Base-by-base conservation (phyloP, 2,888 invertebrate species). In the Melitaea athalia region DNA sequence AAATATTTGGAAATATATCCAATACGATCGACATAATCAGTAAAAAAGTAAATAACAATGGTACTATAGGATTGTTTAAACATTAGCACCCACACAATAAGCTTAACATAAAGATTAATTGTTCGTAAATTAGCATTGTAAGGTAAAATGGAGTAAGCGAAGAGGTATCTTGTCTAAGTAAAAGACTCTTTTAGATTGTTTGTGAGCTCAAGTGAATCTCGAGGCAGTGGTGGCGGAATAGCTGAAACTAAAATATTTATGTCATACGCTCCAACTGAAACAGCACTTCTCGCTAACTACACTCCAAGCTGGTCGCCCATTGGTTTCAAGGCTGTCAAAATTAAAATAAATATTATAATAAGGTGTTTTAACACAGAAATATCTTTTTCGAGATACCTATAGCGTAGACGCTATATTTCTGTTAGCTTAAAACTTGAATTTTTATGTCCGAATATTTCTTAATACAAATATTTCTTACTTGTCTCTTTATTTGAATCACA, bases 161-260 rank as follows among this genome's bases (percentile, higher is more conserved):
- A 75, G 75, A 79, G 76, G 71, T 77, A 75, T 77, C 77, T 76
- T 76, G 76, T 78, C 78, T 76, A 79, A 78, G 77, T 76, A 81
- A 81, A 81, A 81, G 83, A 76, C 82, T 80, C 82, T 85, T 72
- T 78, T 77, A 79, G 77, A 79, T 81, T 83, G 80, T 86, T 84
- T 80, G 81, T 80, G 79, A 80, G 79, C 75, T 70, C 68, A 69
- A 81, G 78, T 73, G 79, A 75, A 76, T 75, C 72, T 74, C 71
- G 68, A 76, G 79, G 76, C 77, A 75, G 74, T 78, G 75, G 74
- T 78, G 75, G 76, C 75, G 73, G 75, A 72, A 74, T 74, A 74
- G 73, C 74, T 71, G 66, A 67, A 74, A 64, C 72, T 76, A 70
- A 74, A 76, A 76, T 75, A 75, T 78, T 77, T 70, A 75, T 60